Base-by-base conservation (phyloP, 2,888 invertebrate species). In the Pocota personata region DNA sequence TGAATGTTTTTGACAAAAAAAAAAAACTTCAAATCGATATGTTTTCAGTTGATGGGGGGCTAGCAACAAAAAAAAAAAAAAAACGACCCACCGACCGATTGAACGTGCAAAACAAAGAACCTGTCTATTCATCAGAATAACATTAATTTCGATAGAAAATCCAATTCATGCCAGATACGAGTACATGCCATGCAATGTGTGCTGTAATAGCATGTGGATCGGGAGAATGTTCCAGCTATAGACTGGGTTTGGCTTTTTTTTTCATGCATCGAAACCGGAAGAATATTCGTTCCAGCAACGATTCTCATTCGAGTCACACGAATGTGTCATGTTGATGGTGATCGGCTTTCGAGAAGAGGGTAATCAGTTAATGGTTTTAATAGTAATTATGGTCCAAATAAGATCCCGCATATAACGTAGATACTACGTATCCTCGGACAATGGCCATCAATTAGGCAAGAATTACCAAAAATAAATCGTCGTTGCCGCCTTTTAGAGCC, bases 101-200 rank as follows among this genome's bases (percentile, higher is more conserved):
- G 66, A 67, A 50, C 66, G 24, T 52, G 66, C 66, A 67, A 67
- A 67, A 69, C 69, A 69, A 69, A 69, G 69, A 69, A 69, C 69
- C 69, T 69, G 69, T 69, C 69, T 30, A 73, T 73, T 80, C 72
- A 73, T 43, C 58, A 50, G 73, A 80, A 73, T 66, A 80, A 66
- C 79, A 73, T 80, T 80, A 80, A 60, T 80, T 80, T 66, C 79
- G 73, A 73, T 66, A 43, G 58, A 73, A 80, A 80, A 73, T 66
- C 32, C 58, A 58, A 79, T 58, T 72, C 57, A 72, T 50, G 64
- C 50, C 6, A 12, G 35, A 2, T 8, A 21, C 21, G 6, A n/a
- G 8, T 7, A 3, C 37, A 14, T n/a, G 2, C n/a, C n/a, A 6
- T 8, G 8, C 7, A 7, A 2, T 7, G 48, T 8, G 8, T 35